Percentiles rank a stretch among this genome's conserved stretches.
Evolutionary conservation across 2,888 invertebrate species (phyloP).

Genomic region (Abrostola triplasia): DNA sequence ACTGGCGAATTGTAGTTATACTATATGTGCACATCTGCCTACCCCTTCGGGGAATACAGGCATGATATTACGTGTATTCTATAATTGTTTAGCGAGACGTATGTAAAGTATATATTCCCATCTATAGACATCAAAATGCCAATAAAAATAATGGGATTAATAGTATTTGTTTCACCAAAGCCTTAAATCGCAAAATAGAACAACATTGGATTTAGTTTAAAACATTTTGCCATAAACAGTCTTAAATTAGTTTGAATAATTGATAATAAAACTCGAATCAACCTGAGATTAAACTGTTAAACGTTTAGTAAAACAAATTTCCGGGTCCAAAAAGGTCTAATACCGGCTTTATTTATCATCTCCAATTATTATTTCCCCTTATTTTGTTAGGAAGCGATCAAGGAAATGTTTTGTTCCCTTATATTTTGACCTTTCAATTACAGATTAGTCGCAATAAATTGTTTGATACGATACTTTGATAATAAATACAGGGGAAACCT

Average conservation of each 20-base stretch:
- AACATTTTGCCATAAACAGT: neutral
- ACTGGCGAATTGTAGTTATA: no score
- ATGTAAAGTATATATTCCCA: no score
- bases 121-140: no score
- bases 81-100: no score
- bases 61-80: no score
- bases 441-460: neutral
- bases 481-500: no score
- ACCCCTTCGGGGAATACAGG: no score
- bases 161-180: no score
- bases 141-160: no score
- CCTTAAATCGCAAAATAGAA: no score
- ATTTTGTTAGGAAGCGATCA: conserved; percentile 13
- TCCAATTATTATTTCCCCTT: conserved; percentile 22
- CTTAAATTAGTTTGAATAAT: conserved; percentile 17
- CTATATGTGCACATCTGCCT: no score
- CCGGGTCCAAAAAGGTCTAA: conserved; percentile 10
- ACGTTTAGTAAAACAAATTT: conserved; percentile 27
- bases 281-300: conserved; percentile 13
- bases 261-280: conserved; percentile 21
- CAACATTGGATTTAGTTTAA: neutral
- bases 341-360: conserved; percentile 28
- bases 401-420: conserved; percentile 19
- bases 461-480: neutral
- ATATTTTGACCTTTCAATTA: neutral